Conservation (phyloP, 2,888 invertebrate species). For the Phengaris arion region DNA sequence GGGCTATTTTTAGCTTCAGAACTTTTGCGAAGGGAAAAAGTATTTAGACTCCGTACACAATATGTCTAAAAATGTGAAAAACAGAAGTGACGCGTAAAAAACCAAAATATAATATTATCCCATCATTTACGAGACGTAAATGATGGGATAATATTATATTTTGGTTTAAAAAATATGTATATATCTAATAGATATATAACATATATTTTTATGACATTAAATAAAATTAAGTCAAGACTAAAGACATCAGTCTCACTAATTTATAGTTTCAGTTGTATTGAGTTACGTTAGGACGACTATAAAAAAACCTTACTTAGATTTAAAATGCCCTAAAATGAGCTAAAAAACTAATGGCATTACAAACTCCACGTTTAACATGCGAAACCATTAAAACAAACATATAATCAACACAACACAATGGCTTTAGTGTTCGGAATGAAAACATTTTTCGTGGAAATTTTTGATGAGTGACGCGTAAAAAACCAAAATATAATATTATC, state of each 20-base stretch:
- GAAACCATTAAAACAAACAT: slow-evolving; percentile 12
- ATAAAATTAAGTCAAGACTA: too few species aligned
- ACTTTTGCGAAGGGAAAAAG: neutral
- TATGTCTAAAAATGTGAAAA: neutral
- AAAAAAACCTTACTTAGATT: neutral
- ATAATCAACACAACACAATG: neutral
- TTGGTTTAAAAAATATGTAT: neutral
- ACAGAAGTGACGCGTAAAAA: neutral
- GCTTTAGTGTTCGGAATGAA: neutral
- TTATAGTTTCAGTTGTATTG: too few species aligned
- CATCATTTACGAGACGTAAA: neutral
- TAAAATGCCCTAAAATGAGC: neutral
- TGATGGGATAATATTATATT: too few species aligned
- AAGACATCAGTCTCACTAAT: too few species aligned
- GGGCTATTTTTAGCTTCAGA: slow-evolving; percentile 8
- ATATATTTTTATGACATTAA: too few species aligned
- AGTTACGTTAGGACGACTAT: too few species aligned
- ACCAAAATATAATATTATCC: neutral
- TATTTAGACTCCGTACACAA: neutral
- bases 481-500: too few species aligned
- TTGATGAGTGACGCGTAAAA: too few species aligned
- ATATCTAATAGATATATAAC: too few species aligned
- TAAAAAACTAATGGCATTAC: neutral
- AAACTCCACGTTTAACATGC: neutral
- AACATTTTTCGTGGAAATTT: slow-evolving; percentile 23